A percentile compares a stretch with the other conserved stretches of the same genome.
Evolutionary conservation across 37 sponge, comb jelly and placozoan genomes (phyloP).

Genomic region (Bolinopsis microptera): DNA sequence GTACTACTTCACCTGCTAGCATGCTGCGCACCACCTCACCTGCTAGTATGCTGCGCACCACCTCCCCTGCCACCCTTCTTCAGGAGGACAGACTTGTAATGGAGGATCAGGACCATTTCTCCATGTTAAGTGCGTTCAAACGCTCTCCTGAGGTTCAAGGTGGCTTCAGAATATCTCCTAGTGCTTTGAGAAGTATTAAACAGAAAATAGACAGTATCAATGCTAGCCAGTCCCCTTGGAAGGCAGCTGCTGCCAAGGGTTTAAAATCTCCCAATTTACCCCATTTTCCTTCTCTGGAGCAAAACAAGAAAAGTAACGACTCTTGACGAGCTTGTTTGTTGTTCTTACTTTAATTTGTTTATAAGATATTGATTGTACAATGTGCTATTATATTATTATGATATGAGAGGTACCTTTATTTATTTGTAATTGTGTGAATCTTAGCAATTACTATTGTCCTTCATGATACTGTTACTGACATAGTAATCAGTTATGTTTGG

Average conservation of each 20-base stretch:
- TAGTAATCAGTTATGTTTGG: too few species aligned
- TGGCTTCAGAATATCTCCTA: background rate
- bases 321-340: too few species aligned
- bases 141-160: background rate
- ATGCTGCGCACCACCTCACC: background rate
- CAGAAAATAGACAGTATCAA: conserved; percentile 60
- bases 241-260: background rate
- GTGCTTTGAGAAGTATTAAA: background rate
- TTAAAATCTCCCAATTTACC: background rate
- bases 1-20: background rate
- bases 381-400: too few species aligned
- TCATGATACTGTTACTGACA: too few species aligned
- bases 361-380: too few species aligned
- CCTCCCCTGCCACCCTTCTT: background rate
- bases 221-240: background rate
- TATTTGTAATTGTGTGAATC: too few species aligned
- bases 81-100: background rate
- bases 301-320: too few species aligned
- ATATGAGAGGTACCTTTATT: too few species aligned
- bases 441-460: too few species aligned
- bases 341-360: too few species aligned
- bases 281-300: too few species aligned
- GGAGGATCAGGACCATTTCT: background rate
- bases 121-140: background rate
- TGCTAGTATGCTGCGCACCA: background rate